Conservation (phyloP, 2,797 vertebrate species). For the Distichodus sexfasciatus region DNA sequence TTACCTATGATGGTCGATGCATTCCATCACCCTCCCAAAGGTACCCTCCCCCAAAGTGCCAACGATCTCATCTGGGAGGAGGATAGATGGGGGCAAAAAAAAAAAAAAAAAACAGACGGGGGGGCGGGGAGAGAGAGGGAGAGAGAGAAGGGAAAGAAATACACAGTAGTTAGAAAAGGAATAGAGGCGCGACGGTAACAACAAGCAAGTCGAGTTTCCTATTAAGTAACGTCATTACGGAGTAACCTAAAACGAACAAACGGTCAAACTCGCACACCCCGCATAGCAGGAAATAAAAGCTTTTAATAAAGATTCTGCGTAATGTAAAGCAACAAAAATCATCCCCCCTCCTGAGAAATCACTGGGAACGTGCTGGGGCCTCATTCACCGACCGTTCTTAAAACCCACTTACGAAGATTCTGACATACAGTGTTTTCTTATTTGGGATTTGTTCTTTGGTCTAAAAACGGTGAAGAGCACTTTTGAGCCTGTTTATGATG, state of each 20-base stretch:
- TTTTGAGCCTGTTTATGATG: no score
- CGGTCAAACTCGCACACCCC: constrained; percentile 2
- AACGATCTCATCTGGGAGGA: constrained; percentile 92
- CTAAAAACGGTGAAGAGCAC: no score
- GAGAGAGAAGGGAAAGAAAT: constrained; percentile 12
- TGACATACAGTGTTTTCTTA: no score
- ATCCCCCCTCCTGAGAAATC: background rate
- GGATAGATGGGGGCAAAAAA: constrained; percentile 53
- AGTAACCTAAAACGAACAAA: constrained; percentile 26
- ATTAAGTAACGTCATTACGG: constrained; percentile 55
- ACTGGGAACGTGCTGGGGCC: background rate
- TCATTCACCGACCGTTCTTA: no score
- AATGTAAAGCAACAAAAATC: background rate
- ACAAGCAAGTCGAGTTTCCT: constrained; percentile 54
- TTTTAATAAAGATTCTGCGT: constrained; percentile 4
- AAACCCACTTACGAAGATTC: no score
- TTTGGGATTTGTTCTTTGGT: no score
- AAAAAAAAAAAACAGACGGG: no score
- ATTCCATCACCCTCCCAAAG: constrained; percentile 95
- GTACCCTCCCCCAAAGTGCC: constrained; percentile 96
- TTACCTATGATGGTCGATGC: constrained; percentile 94
- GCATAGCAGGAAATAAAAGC: background rate
- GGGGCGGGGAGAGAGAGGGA: constrained; percentile 38
- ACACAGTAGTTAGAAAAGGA: constrained; percentile 61
- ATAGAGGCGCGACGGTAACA: constrained; percentile 44